Conservation (phyloP, 2,113 vertebrate genomes). For the Urocitellus parryii region DNA sequence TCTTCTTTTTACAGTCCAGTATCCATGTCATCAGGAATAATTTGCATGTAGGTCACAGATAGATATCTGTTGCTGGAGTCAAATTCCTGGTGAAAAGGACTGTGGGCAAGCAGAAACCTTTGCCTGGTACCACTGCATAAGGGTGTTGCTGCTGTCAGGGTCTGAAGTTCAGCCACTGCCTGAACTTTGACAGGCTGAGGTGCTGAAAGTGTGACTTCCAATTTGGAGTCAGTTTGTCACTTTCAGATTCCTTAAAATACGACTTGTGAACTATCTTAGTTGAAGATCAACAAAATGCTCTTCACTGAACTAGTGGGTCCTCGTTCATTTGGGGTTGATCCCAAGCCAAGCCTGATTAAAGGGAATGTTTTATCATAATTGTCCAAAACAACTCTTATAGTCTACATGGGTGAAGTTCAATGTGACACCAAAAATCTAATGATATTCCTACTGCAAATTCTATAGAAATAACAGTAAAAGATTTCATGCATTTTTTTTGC, state of each 20-base stretch:
- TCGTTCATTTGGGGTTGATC: background rate
- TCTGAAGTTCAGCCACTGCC: slow-evolving; percentile 27
- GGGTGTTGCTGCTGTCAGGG: background rate
- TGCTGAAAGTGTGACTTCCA: background rate
- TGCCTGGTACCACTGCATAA: background rate
- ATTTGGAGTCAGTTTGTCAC: slow-evolving; percentile 28
- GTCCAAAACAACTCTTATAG: background rate
- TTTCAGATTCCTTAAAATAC: slow-evolving; percentile 14
- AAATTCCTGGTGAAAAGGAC: background rate
- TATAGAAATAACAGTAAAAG: background rate
- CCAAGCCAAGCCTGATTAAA: background rate
- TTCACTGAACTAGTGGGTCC: background rate
- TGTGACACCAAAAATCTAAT: background rate
- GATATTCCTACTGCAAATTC: background rate
- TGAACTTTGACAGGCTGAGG: slow-evolving; percentile 10
- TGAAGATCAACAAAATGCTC: slow-evolving; percentile 2
- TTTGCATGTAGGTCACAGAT: slow-evolving; percentile 77
- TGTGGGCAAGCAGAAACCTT: background rate
- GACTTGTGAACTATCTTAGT: background rate
- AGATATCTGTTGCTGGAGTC: slow-evolving; percentile 41
- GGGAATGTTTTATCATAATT: background rate
- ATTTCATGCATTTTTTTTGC: slow-evolving; percentile 19
- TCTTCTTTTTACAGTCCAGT: background rate
- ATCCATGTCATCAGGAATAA: slow-evolving; percentile 30
- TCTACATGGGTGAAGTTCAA: background rate